Base-by-base conservation (phyloP, 2,113 vertebrate species). In the Lepus timidus region DNA sequence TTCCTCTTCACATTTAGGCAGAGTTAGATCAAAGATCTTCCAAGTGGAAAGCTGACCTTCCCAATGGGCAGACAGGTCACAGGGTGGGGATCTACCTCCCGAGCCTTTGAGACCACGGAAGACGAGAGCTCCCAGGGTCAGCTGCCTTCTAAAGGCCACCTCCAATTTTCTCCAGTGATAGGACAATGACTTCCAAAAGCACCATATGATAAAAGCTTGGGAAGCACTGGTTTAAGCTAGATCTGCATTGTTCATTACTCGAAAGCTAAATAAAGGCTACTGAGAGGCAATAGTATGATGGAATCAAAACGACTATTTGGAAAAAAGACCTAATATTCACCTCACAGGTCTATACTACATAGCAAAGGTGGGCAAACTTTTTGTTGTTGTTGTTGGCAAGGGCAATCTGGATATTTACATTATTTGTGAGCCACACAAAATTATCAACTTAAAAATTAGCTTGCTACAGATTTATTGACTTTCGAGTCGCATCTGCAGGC, bases 231-330 rank as follows among this genome's bases (percentile, higher is more conserved):
- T n/a, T 87, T 90, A 92, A 95, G 31, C 2, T 65, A 65, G 27
- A 64, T 39, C 49, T 64, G 39, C n/a, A 29, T 27, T 68, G 67
- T 88, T 67, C 67, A 85, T n/a, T 88, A 68, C 10, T 79, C 44
- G 71, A 95, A 95, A 74, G 22, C 19, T 55, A 22, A 75, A 95
- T 87, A 27, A 33, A 93, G n/a, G 10, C 75, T 58, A 58, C 75
- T 11, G 17, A 95, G 31, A 49, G 44, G 39, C 12, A 64, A 44
- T 0, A 73, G 12, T n/a, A 80, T 29, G 73, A 13, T 1, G 17
- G 19, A 87, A 75, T 68, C 27, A 75, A 81, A 67, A 13, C 6
- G 55, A 71, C 33, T 81, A 22, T 62, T 70, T 11, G 20, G 29
- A n/a, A 79, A 74, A 93, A 84, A 76, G 20, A n/a, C 33, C 19